Base-by-base conservation (phyloP, 2,888 invertebrate genomes). In the Acanthoscelides obtectus region DNA sequence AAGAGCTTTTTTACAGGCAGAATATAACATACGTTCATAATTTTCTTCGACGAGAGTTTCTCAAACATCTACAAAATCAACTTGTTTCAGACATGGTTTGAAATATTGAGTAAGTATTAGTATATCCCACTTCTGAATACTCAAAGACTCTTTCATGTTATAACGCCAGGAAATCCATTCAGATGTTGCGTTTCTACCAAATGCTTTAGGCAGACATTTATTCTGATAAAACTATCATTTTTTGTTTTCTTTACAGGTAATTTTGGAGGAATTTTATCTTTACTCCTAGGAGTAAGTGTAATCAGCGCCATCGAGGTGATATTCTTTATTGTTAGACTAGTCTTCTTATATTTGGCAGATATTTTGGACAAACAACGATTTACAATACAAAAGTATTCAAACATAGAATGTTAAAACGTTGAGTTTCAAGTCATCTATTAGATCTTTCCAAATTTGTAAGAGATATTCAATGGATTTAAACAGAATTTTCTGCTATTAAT, bases 261-360 rank as follows among this genome's bases (percentile, higher is more conserved):
- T 79, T 86, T 91, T 79, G 92, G 92, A 64, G 91, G 91, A 72
- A 87, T 90, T 76, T 88, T 89, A 73, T 89, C 91, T 64, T 86
- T 92, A 75, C 86, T 91, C 72, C 86, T 91, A 72, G 92, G 92
- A 72, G 88, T 91, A 79, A 91, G 91, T 71, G 82, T 90, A 70
- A 87, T 90, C 79, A 89, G 74, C 71, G 67, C 76, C 20, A 71
- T 76, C 2, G 79, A 79, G 75, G 66, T 79, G 8, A 66, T 72
- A 8, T 68, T 76, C 22, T 68, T 79, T 6, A 1, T 75, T 12
- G 71, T 63, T 20, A 74, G 67, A 69, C 22, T 73, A 17, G n/a
- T 21, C 5, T 45, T 6, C 17, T 45, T 45, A 45, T 45, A 45
- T 45, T 12, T 45, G 12, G 17, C 3, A 12, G 12, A n/a, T n/a